Conservation (phyloP, 2,888 invertebrate genomes). For the Desoria tigrina region DNA sequence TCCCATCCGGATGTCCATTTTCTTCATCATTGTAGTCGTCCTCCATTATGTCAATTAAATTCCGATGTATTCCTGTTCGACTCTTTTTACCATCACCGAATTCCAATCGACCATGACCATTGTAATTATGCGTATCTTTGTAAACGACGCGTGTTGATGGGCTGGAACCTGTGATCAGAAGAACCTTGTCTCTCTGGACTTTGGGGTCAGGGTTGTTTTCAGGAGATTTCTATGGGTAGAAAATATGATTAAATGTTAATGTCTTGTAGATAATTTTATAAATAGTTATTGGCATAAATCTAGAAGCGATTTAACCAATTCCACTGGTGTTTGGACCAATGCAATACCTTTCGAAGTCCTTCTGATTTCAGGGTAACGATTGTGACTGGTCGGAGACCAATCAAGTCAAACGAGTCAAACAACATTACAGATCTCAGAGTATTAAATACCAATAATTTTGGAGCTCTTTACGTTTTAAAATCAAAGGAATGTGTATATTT, state of each 20-base stretch:
- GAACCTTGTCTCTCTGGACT: constrained; percentile 40
- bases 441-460: no score
- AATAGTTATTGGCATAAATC: no score
- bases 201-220: constrained; percentile 29
- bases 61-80: constrained; percentile 29
- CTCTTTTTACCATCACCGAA: constrained; percentile 27
- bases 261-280: neutral
- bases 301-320: no score
- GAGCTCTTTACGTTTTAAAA: no score
- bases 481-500: no score
- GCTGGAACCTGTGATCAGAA: constrained; percentile 51
- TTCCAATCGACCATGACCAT: constrained; percentile 14
- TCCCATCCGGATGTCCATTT: constrained; percentile 12
- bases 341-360: no score
- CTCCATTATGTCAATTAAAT: constrained; percentile 38
- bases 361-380: no score
- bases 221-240: constrained; percentile 18
- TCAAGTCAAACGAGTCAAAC: no score
- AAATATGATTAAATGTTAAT: constrained; percentile 2
- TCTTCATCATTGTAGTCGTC: constrained; percentile 26
- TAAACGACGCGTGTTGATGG: constrained; percentile 47
- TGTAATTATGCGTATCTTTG: constrained; percentile 40
- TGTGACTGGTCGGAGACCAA: no score
- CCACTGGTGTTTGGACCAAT: no score
- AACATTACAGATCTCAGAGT: no score